Evolutionary conservation across 2,113 vertebrate species (phyloP).

Genomic region (Actenoides hombroni): DNA sequence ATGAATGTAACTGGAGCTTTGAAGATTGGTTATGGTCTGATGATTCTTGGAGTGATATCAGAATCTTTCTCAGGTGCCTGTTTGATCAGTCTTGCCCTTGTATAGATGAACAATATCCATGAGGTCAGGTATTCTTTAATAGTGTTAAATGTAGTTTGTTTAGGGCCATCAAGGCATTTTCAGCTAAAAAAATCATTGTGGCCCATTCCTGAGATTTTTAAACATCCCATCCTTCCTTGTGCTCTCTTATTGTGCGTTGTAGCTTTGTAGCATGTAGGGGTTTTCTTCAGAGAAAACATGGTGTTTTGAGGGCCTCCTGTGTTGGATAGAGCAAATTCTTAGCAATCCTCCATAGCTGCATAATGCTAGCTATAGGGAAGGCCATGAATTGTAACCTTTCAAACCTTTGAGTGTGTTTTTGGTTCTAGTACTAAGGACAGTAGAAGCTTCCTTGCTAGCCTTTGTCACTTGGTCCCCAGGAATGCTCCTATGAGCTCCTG

Average conservation of each 20-base stretch:
- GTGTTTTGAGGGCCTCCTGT: background rate
- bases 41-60: fast-evolving
- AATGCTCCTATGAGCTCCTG: fast-evolving
- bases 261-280: background rate
- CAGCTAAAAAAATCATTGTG: background rate
- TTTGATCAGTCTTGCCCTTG: background rate
- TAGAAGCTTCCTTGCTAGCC: background rate
- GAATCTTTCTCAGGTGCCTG: background rate
- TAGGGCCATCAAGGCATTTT: background rate
- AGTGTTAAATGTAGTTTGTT: background rate
- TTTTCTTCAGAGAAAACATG: background rate
- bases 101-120: no score
- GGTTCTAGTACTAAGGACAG: background rate
- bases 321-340: background rate
- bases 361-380: background rate
- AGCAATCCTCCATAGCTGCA: background rate
- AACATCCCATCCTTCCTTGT: background rate
- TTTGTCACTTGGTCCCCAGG: background rate
- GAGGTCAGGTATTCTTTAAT: background rate
- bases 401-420: background rate
- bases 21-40: background rate
- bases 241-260: background rate
- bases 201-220: background rate
- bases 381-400: background rate
- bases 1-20: background rate